Evolutionary conservation across 2,888 invertebrate genomes (phyloP).

Genomic region (Tipula unca): DNA sequence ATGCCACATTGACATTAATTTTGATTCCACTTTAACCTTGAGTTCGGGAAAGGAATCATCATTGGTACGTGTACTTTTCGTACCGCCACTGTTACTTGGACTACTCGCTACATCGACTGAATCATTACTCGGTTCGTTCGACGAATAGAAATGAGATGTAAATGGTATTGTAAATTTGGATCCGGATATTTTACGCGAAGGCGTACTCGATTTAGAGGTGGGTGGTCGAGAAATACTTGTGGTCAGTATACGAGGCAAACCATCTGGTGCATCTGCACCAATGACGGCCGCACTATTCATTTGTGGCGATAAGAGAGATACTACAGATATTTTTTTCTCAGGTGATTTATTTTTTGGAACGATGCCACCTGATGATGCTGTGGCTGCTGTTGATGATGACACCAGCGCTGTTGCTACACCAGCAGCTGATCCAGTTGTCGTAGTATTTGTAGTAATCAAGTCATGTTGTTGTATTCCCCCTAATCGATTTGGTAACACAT

Average conservation of each 20-base stretch:
- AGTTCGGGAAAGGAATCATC: constrained; percentile 44
- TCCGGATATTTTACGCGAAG: constrained; percentile 41
- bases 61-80: constrained; percentile 33
- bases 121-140: constrained; percentile 25
- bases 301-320: neutral
- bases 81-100: constrained; percentile 33
- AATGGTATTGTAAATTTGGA: constrained; percentile 40
- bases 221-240: neutral
- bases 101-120: constrained; percentile 24
- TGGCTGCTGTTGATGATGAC: constrained; percentile 29
- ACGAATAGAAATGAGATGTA: constrained; percentile 35
- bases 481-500: constrained; percentile 38
- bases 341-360: constrained; percentile 22
- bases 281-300: neutral
- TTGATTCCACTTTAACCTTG: constrained; percentile 72
- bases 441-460: neutral
- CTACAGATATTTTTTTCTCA: neutral
- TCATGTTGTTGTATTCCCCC: constrained; percentile 22
- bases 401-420: neutral
- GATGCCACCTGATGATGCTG: constrained; percentile 26
- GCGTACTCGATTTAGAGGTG: constrained; percentile 28
- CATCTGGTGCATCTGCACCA: neutral
- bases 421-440: neutral
- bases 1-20: constrained; percentile 81
- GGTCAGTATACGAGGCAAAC: neutral